Evolutionary conservation across 2,113 vertebrate genomes (phyloP).

Genomic region (Vanacampus margaritifer): DNA sequence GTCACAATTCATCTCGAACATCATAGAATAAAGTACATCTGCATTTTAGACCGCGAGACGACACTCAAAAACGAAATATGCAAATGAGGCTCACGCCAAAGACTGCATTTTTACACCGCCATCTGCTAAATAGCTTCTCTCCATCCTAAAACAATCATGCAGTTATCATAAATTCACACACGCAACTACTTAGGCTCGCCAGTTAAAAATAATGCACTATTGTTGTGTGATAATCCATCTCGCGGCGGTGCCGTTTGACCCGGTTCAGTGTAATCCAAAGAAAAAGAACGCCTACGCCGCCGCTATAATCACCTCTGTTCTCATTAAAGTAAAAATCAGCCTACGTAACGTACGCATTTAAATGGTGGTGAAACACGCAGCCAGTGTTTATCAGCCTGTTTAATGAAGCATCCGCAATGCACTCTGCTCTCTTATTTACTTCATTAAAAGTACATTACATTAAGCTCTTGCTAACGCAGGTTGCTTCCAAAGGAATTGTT

Average conservation of each 20-base stretch:
- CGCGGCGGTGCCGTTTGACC: slow-evolving; percentile 55
- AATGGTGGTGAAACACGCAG: slow-evolving; percentile 24
- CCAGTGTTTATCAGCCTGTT: slow-evolving; percentile 23
- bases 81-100: slow-evolving; percentile 26
- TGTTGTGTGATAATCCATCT: slow-evolving; percentile 52
- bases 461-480: not conserved
- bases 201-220: slow-evolving; percentile 46
- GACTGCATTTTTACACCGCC: slow-evolving; percentile 19
- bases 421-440: slow-evolving; percentile 7
- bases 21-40: slow-evolving; percentile 1
- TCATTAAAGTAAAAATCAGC: slow-evolving; percentile 51
- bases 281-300: slow-evolving; percentile 48
- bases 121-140: slow-evolving; percentile 50
- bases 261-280: slow-evolving; percentile 56
- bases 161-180: slow-evolving; percentile 43
- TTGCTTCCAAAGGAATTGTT: not conserved
- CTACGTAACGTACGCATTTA: slow-evolving; percentile 20
- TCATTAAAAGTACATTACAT: slow-evolving; percentile 14
- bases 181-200: slow-evolving; percentile 30
- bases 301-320: slow-evolving; percentile 44
- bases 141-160: slow-evolving; percentile 46
- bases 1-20: not conserved
- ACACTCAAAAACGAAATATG: slow-evolving; percentile 27
- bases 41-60: slow-evolving; percentile 5
- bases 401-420: slow-evolving; percentile 17